Percentiles rank a stretch among this genome's conserved stretches.
Evolutionary conservation across 2,888 invertebrate species (phyloP).

Genomic region (Portevinia maculata): DNA sequence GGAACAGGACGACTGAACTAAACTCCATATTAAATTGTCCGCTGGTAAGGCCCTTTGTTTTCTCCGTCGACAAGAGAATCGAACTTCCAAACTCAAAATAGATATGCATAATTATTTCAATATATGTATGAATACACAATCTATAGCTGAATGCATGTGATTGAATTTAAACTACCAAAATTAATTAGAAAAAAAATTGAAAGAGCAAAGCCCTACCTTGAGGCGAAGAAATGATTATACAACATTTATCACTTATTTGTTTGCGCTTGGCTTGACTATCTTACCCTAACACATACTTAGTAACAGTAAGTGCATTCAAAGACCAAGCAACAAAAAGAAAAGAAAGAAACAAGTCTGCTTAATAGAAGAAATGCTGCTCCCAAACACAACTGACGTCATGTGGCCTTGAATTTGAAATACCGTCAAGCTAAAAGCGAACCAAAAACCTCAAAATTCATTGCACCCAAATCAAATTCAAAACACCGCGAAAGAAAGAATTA

Average conservation of each 20-base stretch:
- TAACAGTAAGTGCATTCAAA: not conserved
- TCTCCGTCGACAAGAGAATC: no score
- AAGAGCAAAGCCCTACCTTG: conserved; percentile 7
- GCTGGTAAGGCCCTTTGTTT: no score
- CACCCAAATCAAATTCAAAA: conserved; percentile 65
- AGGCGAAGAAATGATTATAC: conserved; percentile 15
- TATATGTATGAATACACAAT: no score
- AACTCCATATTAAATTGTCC: no score
- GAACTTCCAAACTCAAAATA: no score
- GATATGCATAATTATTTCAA: no score
- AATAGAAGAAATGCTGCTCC: conserved; percentile 34
- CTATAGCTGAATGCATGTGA: conserved; percentile 34
- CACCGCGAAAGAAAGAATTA: conserved; percentile 34
- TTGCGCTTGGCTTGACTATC: not conserved
- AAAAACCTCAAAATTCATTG: conserved; percentile 68
- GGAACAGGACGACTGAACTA: no score
- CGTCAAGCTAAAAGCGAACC: conserved; percentile 60
- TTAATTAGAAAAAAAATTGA: conserved; percentile 41
- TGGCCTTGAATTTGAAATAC: conserved; percentile 72
- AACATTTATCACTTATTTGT: conserved; percentile 17
- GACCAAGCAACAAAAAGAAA: not conserved
- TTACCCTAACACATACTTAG: not conserved
- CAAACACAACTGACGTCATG: conserved; percentile 61
- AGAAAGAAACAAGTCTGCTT: not conserved
- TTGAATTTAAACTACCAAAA: conserved; percentile 38